phyloP scores from a whole-genome alignment of 2,888 invertebrate species.

The Colletes collaris region DNA sequence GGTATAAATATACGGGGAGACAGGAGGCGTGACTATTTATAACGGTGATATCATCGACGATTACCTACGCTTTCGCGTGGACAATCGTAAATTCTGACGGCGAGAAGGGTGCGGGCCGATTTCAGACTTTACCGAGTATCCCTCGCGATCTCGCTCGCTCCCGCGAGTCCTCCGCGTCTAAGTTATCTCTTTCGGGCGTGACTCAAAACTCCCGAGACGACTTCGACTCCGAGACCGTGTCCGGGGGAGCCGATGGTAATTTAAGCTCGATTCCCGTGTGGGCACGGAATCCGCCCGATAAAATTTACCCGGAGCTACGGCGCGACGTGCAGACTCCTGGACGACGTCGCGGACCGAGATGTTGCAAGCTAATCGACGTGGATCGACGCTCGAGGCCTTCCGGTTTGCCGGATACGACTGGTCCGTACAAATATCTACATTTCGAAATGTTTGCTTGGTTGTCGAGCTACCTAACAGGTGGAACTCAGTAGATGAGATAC shows the following conservation, averaged over 20 bases:
- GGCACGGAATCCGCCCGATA: constrained; percentile 50
- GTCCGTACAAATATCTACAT: too few species aligned
- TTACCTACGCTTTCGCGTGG: constrained; percentile 82
- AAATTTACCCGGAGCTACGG: constrained; percentile 41
- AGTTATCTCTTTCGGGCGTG: constrained; percentile 42
- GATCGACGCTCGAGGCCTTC: too few species aligned
- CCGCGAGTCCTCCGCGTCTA: constrained; percentile 8
- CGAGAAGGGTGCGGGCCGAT: constrained; percentile 69
- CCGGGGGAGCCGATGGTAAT: constrained; percentile 37
- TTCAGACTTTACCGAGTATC: constrained; percentile 60
- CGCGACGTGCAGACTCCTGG: background rate
- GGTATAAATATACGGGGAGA: constrained; percentile 67
- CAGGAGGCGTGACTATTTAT: constrained; percentile 81
- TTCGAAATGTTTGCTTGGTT: too few species aligned
- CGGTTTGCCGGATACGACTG: too few species aligned
- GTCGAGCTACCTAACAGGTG: too few species aligned
- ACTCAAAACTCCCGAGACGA: constrained; percentile 57
- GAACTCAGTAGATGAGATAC: too few species aligned
- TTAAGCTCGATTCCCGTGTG: constrained; percentile 55
- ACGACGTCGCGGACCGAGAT: too few species aligned
- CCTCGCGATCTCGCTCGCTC: constrained; percentile 11
- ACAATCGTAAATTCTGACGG: constrained; percentile 77
- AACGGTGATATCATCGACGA: constrained; percentile 82
- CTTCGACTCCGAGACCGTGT: constrained; percentile 8
- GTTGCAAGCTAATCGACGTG: too few species aligned